Conservation (phyloP, 2,797 vertebrate genomes). For the Sphaeramia orbicularis region DNA sequence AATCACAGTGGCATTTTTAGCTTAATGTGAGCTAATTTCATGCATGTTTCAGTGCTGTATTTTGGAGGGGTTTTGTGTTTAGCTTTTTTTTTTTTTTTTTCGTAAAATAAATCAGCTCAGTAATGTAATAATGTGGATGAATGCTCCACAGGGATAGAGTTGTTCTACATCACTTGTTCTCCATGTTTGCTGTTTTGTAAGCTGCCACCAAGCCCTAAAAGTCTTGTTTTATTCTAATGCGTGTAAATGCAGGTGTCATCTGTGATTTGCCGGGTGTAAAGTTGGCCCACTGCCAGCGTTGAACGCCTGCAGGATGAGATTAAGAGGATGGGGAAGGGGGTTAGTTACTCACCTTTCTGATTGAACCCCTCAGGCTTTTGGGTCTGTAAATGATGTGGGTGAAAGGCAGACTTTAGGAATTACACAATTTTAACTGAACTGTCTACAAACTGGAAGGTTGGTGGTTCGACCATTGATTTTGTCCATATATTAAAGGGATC, state of each 20-base stretch:
- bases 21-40: slow-evolving; percentile 36
- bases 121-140: slow-evolving; percentile 23
- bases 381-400: not conserved
- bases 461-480: no score
- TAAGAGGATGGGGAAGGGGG: not conserved
- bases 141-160: slow-evolving; percentile 3
- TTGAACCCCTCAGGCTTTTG: slow-evolving; percentile 25
- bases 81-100: not conserved
- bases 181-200: slow-evolving; percentile 39
- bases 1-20: slow-evolving; percentile 33
- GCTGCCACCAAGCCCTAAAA: slow-evolving; percentile 29
- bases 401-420: no score
- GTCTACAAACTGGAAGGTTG: no score
- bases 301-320: slow-evolving; percentile 7
- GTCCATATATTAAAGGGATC: no score
- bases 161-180: slow-evolving; percentile 22
- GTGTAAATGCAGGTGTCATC: slow-evolving; percentile 13
- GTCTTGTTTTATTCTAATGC: slow-evolving; percentile 28
- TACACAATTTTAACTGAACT: no score
- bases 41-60: not conserved
- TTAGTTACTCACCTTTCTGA: slow-evolving; percentile 35
- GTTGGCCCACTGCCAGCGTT: not conserved
- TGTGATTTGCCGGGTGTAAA: slow-evolving; percentile 1
- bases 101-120: not conserved
- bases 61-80: no score